These are phyloP conservation scores for Smutsia temminckii DNA, from an alignment of 2,797 vertebrate species.

Conservation along the genomic window DNA sequence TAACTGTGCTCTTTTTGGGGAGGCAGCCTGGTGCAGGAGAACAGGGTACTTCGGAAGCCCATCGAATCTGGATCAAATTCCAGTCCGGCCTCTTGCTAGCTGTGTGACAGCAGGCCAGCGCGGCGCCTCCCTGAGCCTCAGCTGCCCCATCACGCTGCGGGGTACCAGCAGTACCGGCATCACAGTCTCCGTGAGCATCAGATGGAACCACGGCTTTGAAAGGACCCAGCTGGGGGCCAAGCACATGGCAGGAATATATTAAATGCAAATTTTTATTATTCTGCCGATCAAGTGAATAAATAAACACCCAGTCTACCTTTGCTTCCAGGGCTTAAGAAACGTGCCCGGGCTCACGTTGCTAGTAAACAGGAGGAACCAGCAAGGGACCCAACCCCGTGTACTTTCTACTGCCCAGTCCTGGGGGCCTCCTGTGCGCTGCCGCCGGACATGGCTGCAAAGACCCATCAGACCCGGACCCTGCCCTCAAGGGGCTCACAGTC, in stretches of 20 bases:
- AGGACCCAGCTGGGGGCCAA: background rate
- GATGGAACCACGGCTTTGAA: background rate
- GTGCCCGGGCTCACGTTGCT: background rate
- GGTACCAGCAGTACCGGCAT: fast-evolving
- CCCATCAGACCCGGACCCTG: background rate
- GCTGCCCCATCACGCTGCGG: background rate
- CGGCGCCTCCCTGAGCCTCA: background rate
- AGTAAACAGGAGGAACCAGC: background rate
- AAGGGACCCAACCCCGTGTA: fast-evolving
- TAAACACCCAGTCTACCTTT: background rate
- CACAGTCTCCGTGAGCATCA: fast-evolving
- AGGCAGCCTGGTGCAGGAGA: fast-evolving
- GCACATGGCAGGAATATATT: background rate
- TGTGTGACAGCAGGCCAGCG: background rate
- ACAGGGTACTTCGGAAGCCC: fast-evolving
- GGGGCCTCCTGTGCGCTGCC: background rate
- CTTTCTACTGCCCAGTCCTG: background rate
- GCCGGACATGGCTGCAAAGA: fast-evolving
- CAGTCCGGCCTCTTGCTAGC: background rate
- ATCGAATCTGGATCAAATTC: background rate
- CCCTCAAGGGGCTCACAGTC: background rate
- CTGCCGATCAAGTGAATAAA: background rate
- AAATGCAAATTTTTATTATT: background rate
- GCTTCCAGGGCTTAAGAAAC: background rate
- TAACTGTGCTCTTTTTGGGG: too few relatives aligned